Evolutionary conservation across 37 sponge, comb jelly and placozoan genomes (phyloP), one percentile per base, ranked within the genome.

Genomic region (Halichondria panicea): DNA sequence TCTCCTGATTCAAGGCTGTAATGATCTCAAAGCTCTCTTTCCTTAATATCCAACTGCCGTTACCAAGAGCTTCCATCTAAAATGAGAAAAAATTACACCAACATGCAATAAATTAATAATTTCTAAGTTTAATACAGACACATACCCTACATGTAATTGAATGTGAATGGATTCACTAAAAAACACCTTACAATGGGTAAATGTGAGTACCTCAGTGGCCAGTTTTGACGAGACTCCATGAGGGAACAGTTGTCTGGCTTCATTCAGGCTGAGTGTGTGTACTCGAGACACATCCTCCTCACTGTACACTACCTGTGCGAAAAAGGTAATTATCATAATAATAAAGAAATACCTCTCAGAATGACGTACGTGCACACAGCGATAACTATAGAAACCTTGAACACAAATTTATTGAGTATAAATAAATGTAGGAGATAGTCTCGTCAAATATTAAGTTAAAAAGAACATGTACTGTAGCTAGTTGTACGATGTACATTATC

Each of bases 1-100:
- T 22, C 18, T 71, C 52, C 13, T 15, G 22, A 9, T 5, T 43
- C 65, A 80, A 61, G 0, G 46, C 35, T 30, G 55, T 27, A 1
- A 87, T 87, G 25, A 80, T 74, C 11, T 80, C 72, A 52, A 27
- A 71, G 43, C 65, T 65, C 55, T 80, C 76, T 25, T 56, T 58
- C 38, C 87, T 74, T 19, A 80, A 33, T 5, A 87, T 30, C 87
- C 87, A 87, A 30, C 87, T 36, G 0, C 38, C 76, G 7, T 50
- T 35, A 12, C 75, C 76, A 32, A 87, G 32, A 15, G 50, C 33
- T 8, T 79, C 75, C 18, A 70, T 32, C 85, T 77, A 36, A 0
- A 41, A 22, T 11, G 24, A 50, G 0, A 55, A 37, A 66, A 27
- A 66, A 22, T 66, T 34, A 37, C 6, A 37, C 15, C 12, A 36